phyloP scores from a whole-genome alignment of 2,113 vertebrate genomes.

The Meleagris gallopavo region DNA sequence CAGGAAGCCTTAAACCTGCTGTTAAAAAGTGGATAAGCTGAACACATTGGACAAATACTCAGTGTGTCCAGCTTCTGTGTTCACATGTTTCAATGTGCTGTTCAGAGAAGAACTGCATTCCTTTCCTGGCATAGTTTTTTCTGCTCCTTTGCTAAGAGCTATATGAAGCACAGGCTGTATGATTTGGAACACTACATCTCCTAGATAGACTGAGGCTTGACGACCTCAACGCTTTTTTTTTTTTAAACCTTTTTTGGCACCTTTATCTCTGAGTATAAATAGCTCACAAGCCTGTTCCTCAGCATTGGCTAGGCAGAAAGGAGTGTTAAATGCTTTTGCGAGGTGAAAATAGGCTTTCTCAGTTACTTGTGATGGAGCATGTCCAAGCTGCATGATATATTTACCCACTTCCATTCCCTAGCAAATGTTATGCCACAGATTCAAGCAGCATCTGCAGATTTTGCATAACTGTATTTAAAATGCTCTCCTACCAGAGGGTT shows the following conservation, averaged over 20 bases:
- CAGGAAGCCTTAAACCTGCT: neutral
- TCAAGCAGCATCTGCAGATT: neutral
- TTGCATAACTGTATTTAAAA: neutral
- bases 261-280: neutral
- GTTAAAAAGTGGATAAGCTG: neutral
- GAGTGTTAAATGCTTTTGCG: slow-evolving; percentile 33
- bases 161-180: neutral
- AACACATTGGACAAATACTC: neutral
- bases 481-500: neutral
- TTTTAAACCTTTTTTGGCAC: neutral
- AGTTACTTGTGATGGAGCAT: neutral
- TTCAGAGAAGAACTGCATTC: neutral
- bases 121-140: neutral
- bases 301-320: neutral
- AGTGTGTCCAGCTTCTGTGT: neutral
- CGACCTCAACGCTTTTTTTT: neutral
- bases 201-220: neutral
- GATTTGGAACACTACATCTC: neutral
- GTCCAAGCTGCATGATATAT: slow-evolving; percentile 8
- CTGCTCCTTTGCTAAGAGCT: neutral
- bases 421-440: neutral
- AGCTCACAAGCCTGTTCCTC: slow-evolving; percentile 28
- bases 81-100: neutral
- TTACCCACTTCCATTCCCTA: neutral
- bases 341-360: slow-evolving; percentile 35